These are phyloP conservation scores for Gymnothorax javanicus DNA, from an alignment of 2,797 vertebrate genomes.

Conservation along the genomic window DNA sequence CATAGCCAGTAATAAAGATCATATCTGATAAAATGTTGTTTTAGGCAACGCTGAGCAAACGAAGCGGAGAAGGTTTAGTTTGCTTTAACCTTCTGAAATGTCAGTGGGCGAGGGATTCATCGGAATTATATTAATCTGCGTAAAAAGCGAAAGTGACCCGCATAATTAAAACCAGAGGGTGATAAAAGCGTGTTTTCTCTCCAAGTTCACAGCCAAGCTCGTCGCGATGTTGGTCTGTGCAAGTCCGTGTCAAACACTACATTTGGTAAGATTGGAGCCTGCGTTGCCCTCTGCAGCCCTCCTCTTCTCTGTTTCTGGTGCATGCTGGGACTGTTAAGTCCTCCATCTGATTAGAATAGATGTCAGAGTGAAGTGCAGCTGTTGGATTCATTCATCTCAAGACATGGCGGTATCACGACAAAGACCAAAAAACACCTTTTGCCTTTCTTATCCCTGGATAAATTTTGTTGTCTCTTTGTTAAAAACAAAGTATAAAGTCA, in stretches of 20 bases:
- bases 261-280: constrained; percentile 51
- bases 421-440: constrained; percentile 38
- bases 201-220: constrained; percentile 35
- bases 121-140: constrained; percentile 50
- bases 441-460: constrained; percentile 24
- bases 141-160: constrained; percentile 35
- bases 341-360: constrained; percentile 25
- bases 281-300: constrained; percentile 27
- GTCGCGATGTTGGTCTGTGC: constrained; percentile 33
- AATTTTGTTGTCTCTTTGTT: constrained; percentile 23
- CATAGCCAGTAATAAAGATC: constrained; percentile 67
- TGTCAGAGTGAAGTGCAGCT: constrained; percentile 33
- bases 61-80: constrained; percentile 48
- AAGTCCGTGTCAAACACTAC: constrained; percentile 39
- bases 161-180: constrained; percentile 26
- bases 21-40: constrained; percentile 63
- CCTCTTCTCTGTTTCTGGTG: constrained; percentile 21
- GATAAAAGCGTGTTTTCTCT: constrained; percentile 39
- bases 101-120: constrained; percentile 49
- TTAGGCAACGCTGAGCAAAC: constrained; percentile 63
- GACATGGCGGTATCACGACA: constrained; percentile 47
- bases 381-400: constrained; percentile 28
- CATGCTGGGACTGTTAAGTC: constrained; percentile 40
- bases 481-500: constrained; percentile 2
- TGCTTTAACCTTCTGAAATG: constrained; percentile 56